phyloP scores from a whole-genome alignment of 2,797 vertebrate genomes.

The Fringilla coelebs region DNA sequence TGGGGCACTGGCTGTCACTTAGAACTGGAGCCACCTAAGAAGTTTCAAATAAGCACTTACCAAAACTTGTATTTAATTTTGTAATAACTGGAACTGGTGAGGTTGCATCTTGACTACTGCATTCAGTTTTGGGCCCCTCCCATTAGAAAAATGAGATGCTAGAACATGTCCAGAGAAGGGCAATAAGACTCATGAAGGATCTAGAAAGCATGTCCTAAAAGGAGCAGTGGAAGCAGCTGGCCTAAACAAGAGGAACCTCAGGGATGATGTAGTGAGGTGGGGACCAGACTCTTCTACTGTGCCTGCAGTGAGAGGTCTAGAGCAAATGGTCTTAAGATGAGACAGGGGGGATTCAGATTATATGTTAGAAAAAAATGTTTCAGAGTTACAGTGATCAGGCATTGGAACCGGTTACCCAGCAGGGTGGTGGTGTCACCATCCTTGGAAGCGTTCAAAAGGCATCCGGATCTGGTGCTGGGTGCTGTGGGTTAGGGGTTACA shows the following conservation, averaged over 20 bases:
- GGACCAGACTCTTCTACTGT: accelerated
- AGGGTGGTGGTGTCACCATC: background rate
- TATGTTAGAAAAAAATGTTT: background rate
- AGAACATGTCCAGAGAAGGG: background rate
- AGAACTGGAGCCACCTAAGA: constrained; percentile 52
- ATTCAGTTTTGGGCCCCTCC: background rate
- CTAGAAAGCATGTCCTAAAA: background rate
- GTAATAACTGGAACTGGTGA: background rate
- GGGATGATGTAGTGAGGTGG: background rate
- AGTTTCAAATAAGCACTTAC: background rate
- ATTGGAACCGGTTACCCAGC: background rate
- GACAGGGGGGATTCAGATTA: background rate
- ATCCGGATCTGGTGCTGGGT: background rate
- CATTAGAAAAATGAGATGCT: background rate
- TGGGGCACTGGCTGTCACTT: constrained; percentile 42
- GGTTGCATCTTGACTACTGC: accelerated
- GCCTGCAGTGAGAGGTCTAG: background rate
- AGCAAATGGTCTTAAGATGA: background rate
- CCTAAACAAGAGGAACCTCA: background rate
- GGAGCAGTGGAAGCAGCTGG: background rate
- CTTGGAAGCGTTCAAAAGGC: background rate
- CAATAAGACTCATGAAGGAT: background rate
- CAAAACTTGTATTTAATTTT: background rate
- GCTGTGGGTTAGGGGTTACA: background rate
- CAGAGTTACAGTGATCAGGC: background rate